Percentiles rank a stretch among this genome's conserved stretches.
Conservation (phyloP, 2,797 vertebrate species). For the Falco naumanni region DNA sequence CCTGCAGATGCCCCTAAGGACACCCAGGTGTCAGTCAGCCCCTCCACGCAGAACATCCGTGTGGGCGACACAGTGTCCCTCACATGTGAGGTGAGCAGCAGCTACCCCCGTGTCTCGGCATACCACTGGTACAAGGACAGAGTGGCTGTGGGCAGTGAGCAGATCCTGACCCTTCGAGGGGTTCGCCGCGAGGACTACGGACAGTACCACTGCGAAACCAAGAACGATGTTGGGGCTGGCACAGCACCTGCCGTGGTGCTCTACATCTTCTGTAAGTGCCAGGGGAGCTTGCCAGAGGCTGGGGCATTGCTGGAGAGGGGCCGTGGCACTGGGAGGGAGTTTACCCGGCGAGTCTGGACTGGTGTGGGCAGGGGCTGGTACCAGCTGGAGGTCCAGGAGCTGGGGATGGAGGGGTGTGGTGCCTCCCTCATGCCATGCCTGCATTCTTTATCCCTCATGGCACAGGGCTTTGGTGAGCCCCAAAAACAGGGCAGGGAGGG, state of each 20-base stretch:
- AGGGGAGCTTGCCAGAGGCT: rapidly evolving
- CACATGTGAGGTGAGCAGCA: conserved; percentile 71
- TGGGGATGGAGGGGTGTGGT: not conserved
- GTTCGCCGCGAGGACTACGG: conserved; percentile 56
- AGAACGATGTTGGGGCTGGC: conserved; percentile 18
- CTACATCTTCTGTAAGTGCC: conserved; percentile 75
- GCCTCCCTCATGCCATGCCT: rapidly evolving
- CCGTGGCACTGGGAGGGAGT: rapidly evolving
- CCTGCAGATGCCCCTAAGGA: conserved; percentile 72
- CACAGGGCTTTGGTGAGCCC: rapidly evolving
- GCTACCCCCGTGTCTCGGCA: conserved; percentile 12
- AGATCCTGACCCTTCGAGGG: not conserved
- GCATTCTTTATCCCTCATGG: rapidly evolving
- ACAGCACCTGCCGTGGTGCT: not conserved
- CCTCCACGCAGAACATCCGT: conserved; percentile 51
- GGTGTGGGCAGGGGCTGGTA: not conserved
- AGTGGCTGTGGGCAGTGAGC: not conserved
- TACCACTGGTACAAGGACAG: conserved; percentile 74
- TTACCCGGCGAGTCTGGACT: rapidly evolving
- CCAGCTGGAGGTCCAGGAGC: not conserved
- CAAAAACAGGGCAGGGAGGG: not conserved
- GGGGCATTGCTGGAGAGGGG: rapidly evolving
- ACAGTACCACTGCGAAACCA: conserved; percentile 66
- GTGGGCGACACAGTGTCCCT: conserved; percentile 57
- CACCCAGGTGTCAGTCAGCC: not conserved